Evolutionary conservation across 92 coral and sea anemone genomes (phyloP).

Genomic region (Pocillopora grandis): DNA sequence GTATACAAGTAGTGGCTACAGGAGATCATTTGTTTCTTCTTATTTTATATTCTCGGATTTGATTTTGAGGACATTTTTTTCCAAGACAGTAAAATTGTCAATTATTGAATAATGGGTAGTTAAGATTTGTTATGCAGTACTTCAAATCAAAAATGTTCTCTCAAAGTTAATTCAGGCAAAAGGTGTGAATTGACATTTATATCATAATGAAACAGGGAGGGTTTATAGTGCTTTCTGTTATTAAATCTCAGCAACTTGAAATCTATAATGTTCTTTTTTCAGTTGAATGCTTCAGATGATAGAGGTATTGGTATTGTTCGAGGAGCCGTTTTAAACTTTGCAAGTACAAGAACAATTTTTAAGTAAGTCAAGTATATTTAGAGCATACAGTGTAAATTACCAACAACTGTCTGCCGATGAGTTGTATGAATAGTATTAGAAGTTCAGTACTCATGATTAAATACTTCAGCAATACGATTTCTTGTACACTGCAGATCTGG

Average conservation of each 20-base stretch:
- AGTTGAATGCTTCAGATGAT: slow-evolving; percentile 99
- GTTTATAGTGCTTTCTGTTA: too few species aligned
- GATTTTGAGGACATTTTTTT: not conserved
- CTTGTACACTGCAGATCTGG: slow-evolving; percentile 67
- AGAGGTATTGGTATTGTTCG: slow-evolving; percentile 97
- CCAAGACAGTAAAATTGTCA: too few species aligned
- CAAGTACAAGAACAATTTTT: slow-evolving; percentile 99
- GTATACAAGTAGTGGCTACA: not conserved
- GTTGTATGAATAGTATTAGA: not conserved
- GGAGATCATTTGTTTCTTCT: not conserved
- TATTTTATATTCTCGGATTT: not conserved
- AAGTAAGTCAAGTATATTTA: slow-evolving; percentile 58
- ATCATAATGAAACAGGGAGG: too few species aligned
- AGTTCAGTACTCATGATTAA: not conserved
- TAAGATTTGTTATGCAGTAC: not conserved
- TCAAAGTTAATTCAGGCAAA: too few species aligned
- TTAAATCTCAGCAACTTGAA: too few species aligned
- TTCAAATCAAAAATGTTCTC: not conserved
- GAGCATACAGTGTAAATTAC: too few species aligned
- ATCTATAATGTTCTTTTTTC: not conserved
- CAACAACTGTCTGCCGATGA: too few species aligned
- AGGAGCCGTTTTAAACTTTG: slow-evolving; percentile 89
- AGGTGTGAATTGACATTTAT: too few species aligned
- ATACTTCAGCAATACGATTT: too few species aligned
- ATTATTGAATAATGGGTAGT: too few species aligned